Base-by-base conservation (phyloP, 2,113 vertebrate genomes). In the Pterophyllum scalare region DNA sequence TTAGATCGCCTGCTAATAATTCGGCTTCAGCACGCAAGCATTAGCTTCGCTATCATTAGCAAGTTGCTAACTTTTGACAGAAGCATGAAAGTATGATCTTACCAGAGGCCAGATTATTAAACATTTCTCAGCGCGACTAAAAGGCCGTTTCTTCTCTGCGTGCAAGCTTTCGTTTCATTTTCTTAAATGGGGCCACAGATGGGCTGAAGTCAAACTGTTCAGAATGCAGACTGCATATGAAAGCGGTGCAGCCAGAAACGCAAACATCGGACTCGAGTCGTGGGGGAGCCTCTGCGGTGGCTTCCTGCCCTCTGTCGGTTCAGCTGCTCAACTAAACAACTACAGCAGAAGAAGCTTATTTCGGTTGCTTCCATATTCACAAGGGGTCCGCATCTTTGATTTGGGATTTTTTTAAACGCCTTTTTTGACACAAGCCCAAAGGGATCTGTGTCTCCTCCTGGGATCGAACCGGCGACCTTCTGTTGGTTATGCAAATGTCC, bases 301-400 rank as follows among this genome's bases (percentile, higher is more conserved):
- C 3, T 10, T 72, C 2, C 56, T 59, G 89, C 90, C 93, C 92
- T 31, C 94, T 92, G 81, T 12, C 35, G 93, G 87, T 56, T 22
- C 52, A 1, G 7, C 59, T 26, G 46, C 20, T 75, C 15, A 26
- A 28, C 56, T 75, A 82, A 60, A 46, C 22, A 43, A 52, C 52
- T 13, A 14, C 62, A 35, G n/a, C 40, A 26, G 38, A 43, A 38
- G 62, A 13, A 22, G 62, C 38, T 65, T 38, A 35, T 43, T 65
- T 43, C 35, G 15, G 4, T 4, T n/a, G 38, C 62, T 65, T 22
- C 43, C 38, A 46, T 46, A 22, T 26, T 26, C 62, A 67, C 14
- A 9, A 3, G 49, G 38, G 9, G 35, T 38, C 35, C 35, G 35
- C 38, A 11, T 12, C 11, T 52, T 7, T 43, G n/a, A 65, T 65